These are phyloP conservation scores for Phylloscopus trochilus DNA, from an alignment of 2,113 vertebrate genomes.

Conservation along the genomic window DNA sequence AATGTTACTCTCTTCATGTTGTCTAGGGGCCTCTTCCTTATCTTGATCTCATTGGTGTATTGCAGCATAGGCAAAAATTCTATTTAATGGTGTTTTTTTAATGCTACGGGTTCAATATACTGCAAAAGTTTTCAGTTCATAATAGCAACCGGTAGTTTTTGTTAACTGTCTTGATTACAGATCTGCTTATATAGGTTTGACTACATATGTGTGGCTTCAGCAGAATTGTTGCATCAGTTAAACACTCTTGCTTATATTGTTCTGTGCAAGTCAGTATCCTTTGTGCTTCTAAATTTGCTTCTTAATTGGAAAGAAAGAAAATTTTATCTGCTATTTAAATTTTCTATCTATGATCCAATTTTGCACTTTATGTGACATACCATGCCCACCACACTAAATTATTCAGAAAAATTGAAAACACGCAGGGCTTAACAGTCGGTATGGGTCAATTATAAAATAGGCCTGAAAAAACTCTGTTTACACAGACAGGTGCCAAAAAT, in stretches of 20 bases:
- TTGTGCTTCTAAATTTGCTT: background rate
- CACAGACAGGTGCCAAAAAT: background rate
- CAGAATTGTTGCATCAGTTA: background rate
- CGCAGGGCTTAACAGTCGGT: background rate
- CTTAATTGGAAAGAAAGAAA: background rate
- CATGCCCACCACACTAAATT: background rate
- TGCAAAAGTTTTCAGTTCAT: background rate
- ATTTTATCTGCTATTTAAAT: background rate
- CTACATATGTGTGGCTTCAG: background rate
- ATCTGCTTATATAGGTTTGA: background rate
- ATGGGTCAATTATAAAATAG: background rate
- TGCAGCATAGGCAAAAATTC: background rate
- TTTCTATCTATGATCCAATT: background rate
- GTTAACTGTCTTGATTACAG: background rate
- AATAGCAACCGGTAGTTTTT: background rate
- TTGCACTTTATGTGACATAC: background rate
- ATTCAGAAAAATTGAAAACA: background rate
- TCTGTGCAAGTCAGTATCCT: background rate
- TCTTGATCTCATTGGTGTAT: background rate
- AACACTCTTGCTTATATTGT: background rate
- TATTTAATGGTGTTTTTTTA: background rate
- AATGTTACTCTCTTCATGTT: background rate
- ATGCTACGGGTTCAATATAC: background rate
- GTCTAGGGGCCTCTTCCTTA: background rate
- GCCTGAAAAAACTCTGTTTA: background rate